Evolutionary conservation across 2,797 vertebrate genomes (phyloP), one percentile per base, ranked within the genome.

Genomic region (Phrynocephalus forsythii): DNA sequence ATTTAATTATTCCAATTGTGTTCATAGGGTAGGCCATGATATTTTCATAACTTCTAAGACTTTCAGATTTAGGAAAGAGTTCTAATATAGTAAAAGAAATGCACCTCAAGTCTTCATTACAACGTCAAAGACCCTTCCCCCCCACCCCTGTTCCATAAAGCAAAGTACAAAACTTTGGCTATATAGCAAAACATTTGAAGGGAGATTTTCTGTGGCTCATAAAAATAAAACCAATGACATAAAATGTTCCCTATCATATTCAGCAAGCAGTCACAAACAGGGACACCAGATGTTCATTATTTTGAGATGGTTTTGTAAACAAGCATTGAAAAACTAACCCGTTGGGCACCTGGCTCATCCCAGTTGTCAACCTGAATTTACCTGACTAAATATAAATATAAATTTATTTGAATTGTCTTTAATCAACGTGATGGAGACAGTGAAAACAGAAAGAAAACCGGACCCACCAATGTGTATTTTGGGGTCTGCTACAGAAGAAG

Each of bases 101-200:
- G 30, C 80, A 38, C 91, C 90, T 87, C 88, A 88, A 84, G 90
- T 89, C 79, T 75, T 84, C 84, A 91, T 92, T 90, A 89, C n/a
- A 67, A 30, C 5, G 28, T 33, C 88, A 89, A 82, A 85, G 83
- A 83, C 83, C 87, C 63, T 81, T 71, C 92, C 90, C 89, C 60
- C 90, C 0, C 90, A n/a, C 89, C 60, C 90, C 0, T 91, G 90
- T 89, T 95, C 24, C 86, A 56, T 56, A 56, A 56, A 56, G 52
- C 9, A 13, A 91, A 89, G 88, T 91, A 91, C 89, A 92, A 93
- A 94, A 93, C 90, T 11, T 78, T 90, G 91, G 90, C 82, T 88
- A 75, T 89, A 38, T 73, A 33, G 38, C 91, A 38, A 86, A 71
- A 52, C 68, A 44, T 44, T 83, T 90, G 91, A 91, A 92, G 79